Evolutionary conservation across 2,888 invertebrate genomes (phyloP), one percentile per base, ranked within the genome.

Genomic region (Rhyacophila evoluta): DNA sequence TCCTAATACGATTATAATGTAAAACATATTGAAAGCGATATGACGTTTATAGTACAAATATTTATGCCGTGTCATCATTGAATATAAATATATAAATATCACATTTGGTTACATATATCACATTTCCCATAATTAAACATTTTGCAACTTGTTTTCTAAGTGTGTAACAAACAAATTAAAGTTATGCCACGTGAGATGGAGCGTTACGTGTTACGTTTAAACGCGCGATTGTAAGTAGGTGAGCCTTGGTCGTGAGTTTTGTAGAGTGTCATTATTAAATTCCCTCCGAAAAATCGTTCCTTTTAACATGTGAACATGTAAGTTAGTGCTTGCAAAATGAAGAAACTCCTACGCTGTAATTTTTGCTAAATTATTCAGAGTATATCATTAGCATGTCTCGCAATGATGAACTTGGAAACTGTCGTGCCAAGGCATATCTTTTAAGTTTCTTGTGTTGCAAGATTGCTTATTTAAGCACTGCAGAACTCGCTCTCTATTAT

Each of bases 221-320:
- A 55, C 55, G 55, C 55, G 55, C 19, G 55, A 55, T 55, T 19
- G 19, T 2, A 55, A 15, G 55, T 15, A 55, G 10, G 25, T 25
- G 12, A 55, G 55, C 55, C 55, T 55, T 55, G 55, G 55, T 19
- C 55, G 25, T 55, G 55, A 55, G 55, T 55, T 55, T 55, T 55
- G 55, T 19, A 55, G 55, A 15, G 1, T 25, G 55, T 19, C 55
- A 55, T 55, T 55, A 55, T 55, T 25, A 55, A 55, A 55, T 55
- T 55, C 55, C 55, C 15, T 19, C 55, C 19, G 55, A 55, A 19
- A 15, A 55, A 55, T 55, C 19, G 25, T 8, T 33, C 29, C 29
- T 33, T 55, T 25, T n/a, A n/a, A n/a, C n/a, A n/a, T n/a, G n/a
- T n/a, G n/a, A n/a, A 25, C 15, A 55, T 55, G 10, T 8, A 33